A percentile compares a stretch with the other conserved stretches of the same genome.
Conservation (phyloP, 2,888 invertebrate species). For the Blastobasis lacticolella region DNA sequence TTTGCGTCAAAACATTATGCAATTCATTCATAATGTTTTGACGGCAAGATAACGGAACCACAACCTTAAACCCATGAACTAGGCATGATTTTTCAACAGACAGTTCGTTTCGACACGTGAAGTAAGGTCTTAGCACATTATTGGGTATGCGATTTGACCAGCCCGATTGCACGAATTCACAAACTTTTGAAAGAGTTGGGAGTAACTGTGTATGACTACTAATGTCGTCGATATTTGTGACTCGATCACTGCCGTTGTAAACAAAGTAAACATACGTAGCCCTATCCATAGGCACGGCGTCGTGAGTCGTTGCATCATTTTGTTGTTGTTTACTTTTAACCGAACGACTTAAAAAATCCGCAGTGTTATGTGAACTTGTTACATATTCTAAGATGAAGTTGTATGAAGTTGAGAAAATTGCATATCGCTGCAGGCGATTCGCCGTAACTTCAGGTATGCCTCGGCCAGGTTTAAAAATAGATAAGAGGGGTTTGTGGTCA, state of each 20-base stretch:
- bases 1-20: neutral
- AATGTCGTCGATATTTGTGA: neutral
- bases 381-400: slow-evolving; percentile 5
- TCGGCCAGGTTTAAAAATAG: too few relatives aligned
- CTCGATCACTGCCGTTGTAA: neutral
- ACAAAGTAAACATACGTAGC: too few relatives aligned
- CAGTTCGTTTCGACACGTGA: neutral
- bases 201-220: neutral
- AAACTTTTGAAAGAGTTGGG: neutral
- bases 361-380: slow-evolving; percentile 1
- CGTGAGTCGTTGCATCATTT: neutral
- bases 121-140: neutral
- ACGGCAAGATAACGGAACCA: neutral
- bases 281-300: too few relatives aligned
- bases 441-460: slow-evolving; percentile 16
- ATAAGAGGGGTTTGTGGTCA: too few relatives aligned
- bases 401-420: slow-evolving; percentile 1
- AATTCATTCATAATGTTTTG: neutral
- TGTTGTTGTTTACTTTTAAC: neutral
- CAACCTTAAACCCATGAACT: neutral
- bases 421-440: slow-evolving; percentile 10
- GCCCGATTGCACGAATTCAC: neutral
- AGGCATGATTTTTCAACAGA: neutral
- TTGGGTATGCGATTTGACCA: slow-evolving; percentile 4
- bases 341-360: slow-evolving; percentile 4